Evolutionary conservation across 2,797 vertebrate species (phyloP), one percentile per base, ranked within the genome.

Genomic region (Hypotaenidia okinawae): DNA sequence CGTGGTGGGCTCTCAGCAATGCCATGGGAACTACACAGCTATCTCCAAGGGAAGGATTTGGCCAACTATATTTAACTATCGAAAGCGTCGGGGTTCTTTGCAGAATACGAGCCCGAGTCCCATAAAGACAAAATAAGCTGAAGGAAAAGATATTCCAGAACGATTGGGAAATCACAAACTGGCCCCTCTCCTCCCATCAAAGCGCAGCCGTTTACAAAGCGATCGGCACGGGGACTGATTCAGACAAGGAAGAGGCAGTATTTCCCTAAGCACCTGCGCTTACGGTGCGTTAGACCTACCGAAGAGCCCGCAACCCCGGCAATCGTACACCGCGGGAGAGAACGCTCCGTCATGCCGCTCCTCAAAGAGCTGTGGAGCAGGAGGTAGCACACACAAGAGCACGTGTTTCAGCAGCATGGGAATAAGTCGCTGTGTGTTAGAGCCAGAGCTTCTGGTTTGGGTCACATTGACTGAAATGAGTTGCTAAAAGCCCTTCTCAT

Each of bases 251-350:
- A 96, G 77, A 74, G 35, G 84, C 91, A 96, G 93, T 94, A 95
- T 96, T 96, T 96, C 95, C 91, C 95, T 93, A 95, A 92, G 94
- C 93, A 95, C 88, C 86, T 95, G 91, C 23, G 11, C 59, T 82
- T 91, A 86, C 7, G 68, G 78, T 86, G 30, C 62, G 35, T 91
- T 30, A 90, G 61, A 82, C 27, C 83, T 66, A 91, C 92, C 91
- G 80, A 94, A 85, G 78, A 92, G 93, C 72, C 77, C 72, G 81
- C 85, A 93, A 78, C 28, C 39, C 64, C 69, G 79, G 73, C 70
- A 61, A 37, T 61, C 83, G 39, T 28, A 66, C 55, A 63, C 54
- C 11, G 13, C 13, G 82, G 92, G 92, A 95, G 61, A 89, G 61
- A 86, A 92, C 51, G 28, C 55, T 91, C 89, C 68, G 28, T 54